phyloP scores from a whole-genome alignment of 2,888 invertebrate species.

The Kryphioiulus occultus region DNA sequence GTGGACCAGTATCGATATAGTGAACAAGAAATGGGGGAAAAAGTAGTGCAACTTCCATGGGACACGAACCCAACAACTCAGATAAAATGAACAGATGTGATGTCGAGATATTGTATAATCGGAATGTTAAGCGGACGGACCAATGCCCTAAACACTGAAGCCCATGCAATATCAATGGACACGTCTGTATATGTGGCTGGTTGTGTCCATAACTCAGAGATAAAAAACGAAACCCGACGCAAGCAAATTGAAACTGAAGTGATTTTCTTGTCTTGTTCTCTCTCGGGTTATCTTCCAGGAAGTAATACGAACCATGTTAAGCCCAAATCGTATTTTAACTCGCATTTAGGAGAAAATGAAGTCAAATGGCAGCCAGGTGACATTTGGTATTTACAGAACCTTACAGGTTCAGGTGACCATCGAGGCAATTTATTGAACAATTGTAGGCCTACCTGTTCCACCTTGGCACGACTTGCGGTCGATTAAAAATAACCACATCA shows the following conservation, averaged over 20 bases:
- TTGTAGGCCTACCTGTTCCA: not conserved
- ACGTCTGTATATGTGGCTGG: not conserved
- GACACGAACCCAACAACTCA: not conserved
- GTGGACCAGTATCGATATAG: not conserved
- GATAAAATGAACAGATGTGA: not conserved
- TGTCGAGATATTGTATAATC: not conserved
- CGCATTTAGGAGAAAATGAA: not conserved
- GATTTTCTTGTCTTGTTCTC: slow-evolving; percentile 6
- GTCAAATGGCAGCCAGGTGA: not conserved
- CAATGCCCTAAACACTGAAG: not conserved
- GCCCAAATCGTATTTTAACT: not conserved
- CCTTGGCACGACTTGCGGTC: not conserved
- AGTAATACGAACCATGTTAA: not conserved
- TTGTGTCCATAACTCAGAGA: not conserved
- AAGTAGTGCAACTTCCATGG: not conserved
- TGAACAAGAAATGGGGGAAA: not conserved
- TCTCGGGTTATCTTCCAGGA: not conserved
- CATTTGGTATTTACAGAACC: not conserved
- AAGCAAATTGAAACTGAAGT: not conserved
- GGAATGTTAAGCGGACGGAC: not conserved
- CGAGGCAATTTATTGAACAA: not conserved
- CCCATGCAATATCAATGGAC: not conserved
- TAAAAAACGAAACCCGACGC: not conserved
- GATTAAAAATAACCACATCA: not conserved
- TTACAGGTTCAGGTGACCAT: slow-evolving; percentile 4